phyloP scores from a whole-genome alignment of 2,888 invertebrate genomes.

The Leucoma salicis region DNA sequence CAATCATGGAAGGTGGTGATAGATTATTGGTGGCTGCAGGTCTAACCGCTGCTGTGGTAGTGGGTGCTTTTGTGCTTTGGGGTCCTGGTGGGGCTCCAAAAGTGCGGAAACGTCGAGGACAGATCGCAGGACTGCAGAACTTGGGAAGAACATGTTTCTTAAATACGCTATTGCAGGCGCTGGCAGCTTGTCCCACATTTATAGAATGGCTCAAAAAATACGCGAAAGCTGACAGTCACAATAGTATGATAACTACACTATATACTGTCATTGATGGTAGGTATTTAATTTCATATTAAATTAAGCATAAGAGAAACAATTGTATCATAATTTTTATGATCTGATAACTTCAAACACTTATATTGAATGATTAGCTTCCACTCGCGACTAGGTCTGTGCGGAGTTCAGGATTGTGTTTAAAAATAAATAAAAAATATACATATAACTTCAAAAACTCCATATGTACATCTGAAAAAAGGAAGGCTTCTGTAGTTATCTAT shows the following conservation, averaged over 20 bases:
- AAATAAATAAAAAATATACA: too few relatives aligned
- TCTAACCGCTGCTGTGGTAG: conserved; percentile 89
- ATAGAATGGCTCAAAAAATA: conserved; percentile 90
- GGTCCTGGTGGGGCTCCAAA: conserved; percentile 86
- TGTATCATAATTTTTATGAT: too few relatives aligned
- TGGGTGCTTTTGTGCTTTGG: conserved; percentile 93
- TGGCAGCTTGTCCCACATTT: conserved; percentile 93
- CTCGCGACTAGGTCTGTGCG: too few relatives aligned
- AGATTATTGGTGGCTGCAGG: conserved; percentile 90
- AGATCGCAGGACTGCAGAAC: conserved; percentile 93
- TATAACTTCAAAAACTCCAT: too few relatives aligned
- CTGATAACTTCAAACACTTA: too few relatives aligned
- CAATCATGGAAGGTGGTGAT: conserved; percentile 87
- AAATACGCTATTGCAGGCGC: conserved; percentile 94
- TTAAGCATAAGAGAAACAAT: too few relatives aligned
- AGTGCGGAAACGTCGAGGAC: conserved; percentile 85
- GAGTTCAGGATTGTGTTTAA: too few relatives aligned
- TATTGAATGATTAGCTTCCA: too few relatives aligned
- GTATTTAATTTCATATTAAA: too few relatives aligned
- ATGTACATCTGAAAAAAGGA: too few relatives aligned
- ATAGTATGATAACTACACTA: conserved; percentile 88
- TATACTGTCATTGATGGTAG: conserved; percentile 89
- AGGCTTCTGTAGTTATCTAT: too few relatives aligned
- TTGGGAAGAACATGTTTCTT: conserved; percentile 96
- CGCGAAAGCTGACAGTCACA: conserved; percentile 83